Evolutionary conservation across 2,888 invertebrate genomes (phyloP), one percentile per base, ranked within the genome.

Genomic region (Lycophotia porphyrea): DNA sequence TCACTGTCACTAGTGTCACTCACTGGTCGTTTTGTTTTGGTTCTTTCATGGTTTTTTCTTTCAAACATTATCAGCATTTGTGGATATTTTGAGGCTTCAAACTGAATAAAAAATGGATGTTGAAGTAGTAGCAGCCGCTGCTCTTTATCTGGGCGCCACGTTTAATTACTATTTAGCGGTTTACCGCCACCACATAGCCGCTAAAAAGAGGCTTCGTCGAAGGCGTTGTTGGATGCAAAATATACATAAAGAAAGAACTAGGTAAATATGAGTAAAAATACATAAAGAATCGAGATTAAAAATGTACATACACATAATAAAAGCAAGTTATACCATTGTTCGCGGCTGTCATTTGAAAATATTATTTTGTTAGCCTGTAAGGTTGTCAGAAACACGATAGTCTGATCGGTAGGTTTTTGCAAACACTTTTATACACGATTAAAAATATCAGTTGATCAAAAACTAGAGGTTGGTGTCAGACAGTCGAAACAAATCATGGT

Each of bases 221-320:
- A 47, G 81, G n/a, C 71, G 81, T 1, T 84, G 74, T n/a, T 82
- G 81, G 81, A 82, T 82, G 81, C 74, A 69, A 8, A 24, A 36
- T 36, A 84, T 82, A n/a, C 81, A 84, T 55, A 74, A 74, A 3
- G 80, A 82, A 65, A 71, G 81, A 65, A 71, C 81, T 9, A 68
- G 68, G 81, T 79, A 65, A 39, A 42, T 13, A 9, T 7, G 11
- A 2, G 9, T 21, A 24, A 24, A 68, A 39, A 21, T 68, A 44
- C 8, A n/a, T 18, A 47, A 8, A 0, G 21, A 21, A 58, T 21
- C 21, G 4, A 11, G 18, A 31, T 31, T 58, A 31, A 58, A 21
- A 58, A 21, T 21, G 9, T 58, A 34, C 31, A 58, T 31, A 31
- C 2, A 3, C 9, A 9, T 24, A 39, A 39, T 39, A 27, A 58